Evolutionary conservation across 2,113 vertebrate species (phyloP).

Genomic region (Stigmatopora argus): DNA sequence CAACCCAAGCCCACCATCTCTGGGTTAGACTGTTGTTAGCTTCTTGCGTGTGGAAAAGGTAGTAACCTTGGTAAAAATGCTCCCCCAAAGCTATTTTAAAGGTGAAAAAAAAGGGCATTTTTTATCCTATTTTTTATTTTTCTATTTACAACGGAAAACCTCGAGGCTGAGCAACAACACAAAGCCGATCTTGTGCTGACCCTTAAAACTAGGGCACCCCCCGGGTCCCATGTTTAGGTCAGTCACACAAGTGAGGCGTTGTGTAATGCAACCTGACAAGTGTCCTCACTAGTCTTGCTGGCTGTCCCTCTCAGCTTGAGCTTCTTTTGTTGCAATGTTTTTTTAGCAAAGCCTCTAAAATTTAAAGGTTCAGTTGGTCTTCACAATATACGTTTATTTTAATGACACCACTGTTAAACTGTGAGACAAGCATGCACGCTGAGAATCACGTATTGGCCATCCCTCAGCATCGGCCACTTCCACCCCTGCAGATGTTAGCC

Average conservation of each 20-base stretch:
- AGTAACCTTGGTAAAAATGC: slow-evolving; percentile 51
- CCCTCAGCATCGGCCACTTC: slow-evolving; percentile 35
- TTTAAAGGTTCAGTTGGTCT: slow-evolving; percentile 24
- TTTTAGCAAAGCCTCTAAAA: slow-evolving; percentile 15
- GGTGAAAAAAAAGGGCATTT: slow-evolving; percentile 33
- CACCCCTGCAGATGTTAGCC: slow-evolving; percentile 59
- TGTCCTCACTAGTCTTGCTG: slow-evolving; percentile 18
- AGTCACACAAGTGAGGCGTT: slow-evolving; percentile 57
- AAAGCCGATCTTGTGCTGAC: slow-evolving; percentile 54
- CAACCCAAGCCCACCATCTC: slow-evolving; percentile 48
- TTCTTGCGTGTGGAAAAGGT: slow-evolving; percentile 63
- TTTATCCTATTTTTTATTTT: background rate
- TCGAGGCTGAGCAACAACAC: slow-evolving; percentile 17
- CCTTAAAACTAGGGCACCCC: slow-evolving; percentile 60
- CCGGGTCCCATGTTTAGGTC: slow-evolving; percentile 68
- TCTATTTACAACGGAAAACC: slow-evolving; percentile 20
- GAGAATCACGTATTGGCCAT: slow-evolving; percentile 7
- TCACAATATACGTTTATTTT: slow-evolving; percentile 38
- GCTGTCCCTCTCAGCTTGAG: slow-evolving; percentile 35
- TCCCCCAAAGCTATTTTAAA: slow-evolving; percentile 43
- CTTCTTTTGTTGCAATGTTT: slow-evolving; percentile 30
- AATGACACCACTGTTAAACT: slow-evolving; percentile 33
- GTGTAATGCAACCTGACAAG: slow-evolving; percentile 63
- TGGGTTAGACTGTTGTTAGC: slow-evolving; percentile 63
- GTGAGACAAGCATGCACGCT: background rate